Conservation (phyloP, 1,140 invertebrate genomes). For the Procambarus clarkii region DNA sequence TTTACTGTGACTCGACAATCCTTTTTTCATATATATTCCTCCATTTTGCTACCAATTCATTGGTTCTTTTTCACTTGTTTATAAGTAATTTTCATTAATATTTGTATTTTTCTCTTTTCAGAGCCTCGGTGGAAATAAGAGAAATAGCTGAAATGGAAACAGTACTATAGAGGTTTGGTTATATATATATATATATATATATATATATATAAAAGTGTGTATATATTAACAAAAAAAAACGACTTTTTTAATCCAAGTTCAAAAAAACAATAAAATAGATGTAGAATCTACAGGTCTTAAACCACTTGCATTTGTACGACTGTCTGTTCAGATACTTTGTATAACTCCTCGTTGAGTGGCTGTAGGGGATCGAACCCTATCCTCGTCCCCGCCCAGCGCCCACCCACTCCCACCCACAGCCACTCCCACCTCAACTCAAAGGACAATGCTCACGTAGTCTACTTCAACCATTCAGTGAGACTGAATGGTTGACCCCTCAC, state of each 20-base stretch:
- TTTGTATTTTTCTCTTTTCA: conserved; percentile 32
- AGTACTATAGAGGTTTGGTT: conserved; percentile 48
- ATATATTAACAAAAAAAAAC: too few species aligned
- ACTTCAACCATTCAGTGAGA: not conserved
- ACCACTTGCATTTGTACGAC: conserved; percentile 3
- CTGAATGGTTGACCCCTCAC: not conserved
- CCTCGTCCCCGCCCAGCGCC: too few species aligned
- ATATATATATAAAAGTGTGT: not conserved
- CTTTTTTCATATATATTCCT: too few species aligned
- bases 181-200: too few species aligned
- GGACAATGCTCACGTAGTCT: not conserved
- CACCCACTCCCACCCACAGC: too few species aligned
- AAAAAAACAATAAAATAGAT: not conserved
- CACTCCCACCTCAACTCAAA: not conserved
- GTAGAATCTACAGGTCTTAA: not conserved
- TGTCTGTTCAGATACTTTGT: not conserved
- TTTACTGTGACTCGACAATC: too few species aligned
- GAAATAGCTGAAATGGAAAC: conserved; percentile 64
- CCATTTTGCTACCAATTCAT: not conserved
- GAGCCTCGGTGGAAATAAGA: conserved; percentile 52
- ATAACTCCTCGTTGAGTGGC: not conserved
- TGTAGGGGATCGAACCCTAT: not conserved
- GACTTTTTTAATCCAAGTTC: not conserved
- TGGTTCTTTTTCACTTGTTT: not conserved
- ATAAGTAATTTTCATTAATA: not conserved